These are phyloP conservation scores for Stichodactyla mertensii DNA, from an alignment of 64 coral and sea anemone genomes.

Conservation along the genomic window DNA sequence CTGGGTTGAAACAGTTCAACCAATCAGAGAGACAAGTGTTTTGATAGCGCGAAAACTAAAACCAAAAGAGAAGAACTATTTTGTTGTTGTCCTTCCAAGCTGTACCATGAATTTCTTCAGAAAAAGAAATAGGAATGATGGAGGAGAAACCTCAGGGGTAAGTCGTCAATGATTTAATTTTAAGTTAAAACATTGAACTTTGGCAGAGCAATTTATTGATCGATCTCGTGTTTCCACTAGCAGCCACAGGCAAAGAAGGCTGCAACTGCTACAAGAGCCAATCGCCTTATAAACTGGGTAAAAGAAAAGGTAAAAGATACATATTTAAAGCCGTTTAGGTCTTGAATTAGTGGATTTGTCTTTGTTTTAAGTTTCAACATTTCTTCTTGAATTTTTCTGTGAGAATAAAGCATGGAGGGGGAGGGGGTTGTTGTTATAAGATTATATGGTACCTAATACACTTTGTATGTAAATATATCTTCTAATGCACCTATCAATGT, in stretches of 20 bases:
- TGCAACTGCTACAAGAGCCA: not conserved
- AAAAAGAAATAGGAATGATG: not conserved
- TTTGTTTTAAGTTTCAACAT: too few relatives aligned
- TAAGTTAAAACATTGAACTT: not conserved
- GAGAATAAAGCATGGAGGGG: too few relatives aligned
- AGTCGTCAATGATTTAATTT: not conserved
- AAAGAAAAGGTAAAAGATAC: not conserved
- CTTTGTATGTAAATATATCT: too few relatives aligned
- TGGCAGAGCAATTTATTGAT: not conserved
- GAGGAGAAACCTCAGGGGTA: not conserved
- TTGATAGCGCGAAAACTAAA: not conserved
- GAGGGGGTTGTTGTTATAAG: too few relatives aligned
- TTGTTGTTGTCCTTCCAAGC: not conserved
- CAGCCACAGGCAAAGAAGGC: not conserved
- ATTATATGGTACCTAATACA: too few relatives aligned
- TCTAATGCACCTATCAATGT: too few relatives aligned
- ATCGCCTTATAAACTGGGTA: not conserved
- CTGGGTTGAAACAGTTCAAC: not conserved
- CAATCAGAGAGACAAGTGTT: not conserved
- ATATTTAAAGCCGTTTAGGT: not conserved
- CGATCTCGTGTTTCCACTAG: not conserved
- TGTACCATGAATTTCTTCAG: not conserved
- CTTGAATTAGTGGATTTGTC: too few relatives aligned
- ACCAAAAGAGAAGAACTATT: not conserved
- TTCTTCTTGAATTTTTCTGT: too few relatives aligned